These are phyloP conservation scores for Lamellibrachia luymesi DNA, from an alignment of 1,140 invertebrate species.

Conservation along the genomic window DNA sequence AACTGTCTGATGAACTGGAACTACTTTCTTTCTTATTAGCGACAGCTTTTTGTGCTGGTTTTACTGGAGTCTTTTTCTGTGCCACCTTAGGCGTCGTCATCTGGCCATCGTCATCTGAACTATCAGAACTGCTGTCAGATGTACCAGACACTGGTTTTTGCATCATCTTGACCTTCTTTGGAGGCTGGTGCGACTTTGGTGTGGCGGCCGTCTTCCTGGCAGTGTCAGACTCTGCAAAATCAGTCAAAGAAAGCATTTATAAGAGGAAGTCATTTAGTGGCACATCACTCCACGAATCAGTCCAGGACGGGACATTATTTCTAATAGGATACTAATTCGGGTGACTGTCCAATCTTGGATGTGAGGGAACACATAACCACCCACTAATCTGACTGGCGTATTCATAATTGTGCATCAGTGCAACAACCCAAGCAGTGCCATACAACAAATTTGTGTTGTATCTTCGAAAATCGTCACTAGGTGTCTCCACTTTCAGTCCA, in stretches of 20 bases:
- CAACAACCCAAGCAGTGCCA: background rate
- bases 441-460: too few relatives aligned
- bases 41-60: background rate
- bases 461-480: too few relatives aligned
- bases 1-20: background rate
- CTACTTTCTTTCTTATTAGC: background rate
- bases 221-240: background rate
- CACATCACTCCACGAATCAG: too few relatives aligned
- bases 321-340: too few relatives aligned
- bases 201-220: background rate
- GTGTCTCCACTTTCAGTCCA: too few relatives aligned
- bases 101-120: slow-evolving; percentile 7
- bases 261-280: too few relatives aligned
- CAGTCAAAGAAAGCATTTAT: background rate
- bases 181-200: background rate
- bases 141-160: background rate
- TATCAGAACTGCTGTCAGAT: background rate
- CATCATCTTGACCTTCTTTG: background rate
- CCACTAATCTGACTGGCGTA: too few relatives aligned
- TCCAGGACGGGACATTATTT: too few relatives aligned
- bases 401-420: background rate
- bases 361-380: too few relatives aligned
- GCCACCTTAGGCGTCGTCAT: background rate
- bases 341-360: too few relatives aligned
- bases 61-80: slow-evolving; percentile 15